Base-by-base conservation (phyloP, 2,888 invertebrate genomes). In the Scrobipalpa costella region DNA sequence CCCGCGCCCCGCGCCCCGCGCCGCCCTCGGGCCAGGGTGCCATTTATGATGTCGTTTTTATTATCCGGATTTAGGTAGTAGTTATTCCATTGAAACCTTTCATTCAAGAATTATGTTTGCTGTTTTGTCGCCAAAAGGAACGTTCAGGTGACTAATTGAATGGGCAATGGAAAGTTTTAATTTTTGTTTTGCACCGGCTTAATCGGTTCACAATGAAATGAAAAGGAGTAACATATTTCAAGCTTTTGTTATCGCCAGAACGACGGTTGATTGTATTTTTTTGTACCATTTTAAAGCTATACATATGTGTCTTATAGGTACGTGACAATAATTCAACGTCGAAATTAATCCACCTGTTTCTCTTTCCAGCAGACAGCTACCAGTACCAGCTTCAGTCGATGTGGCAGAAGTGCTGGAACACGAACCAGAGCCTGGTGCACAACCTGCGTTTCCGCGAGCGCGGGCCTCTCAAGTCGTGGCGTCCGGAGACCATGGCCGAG, bases 351-450 rank as follows among this genome's bases (percentile, higher is more conserved):
- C n/a, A 19, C 49, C 27, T 58, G 55, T 83, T 78, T 82, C 74
- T 85, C 73, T 76, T 86, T 90, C 84, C 95, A 95, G 94, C 95
- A 95, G 97, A 97, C 93, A 97, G 97, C 93, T 98, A 98, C 93
- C 97, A 98, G 89, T 97, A 97, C 89, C 97, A 98, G 88, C 92
- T 98, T 84, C 98, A 98, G 88, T 97, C 96, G 65, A 96, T 97
- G 95, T 98, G 98, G 98, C 97, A 98, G 89, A 98, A 97, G 86
- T 97, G 97, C 88, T 98, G 97, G 97, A 97, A 96, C 88, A 97
- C 97, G 72, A 97, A 97, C 87, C 97, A 97, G 88, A 96, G 96
- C 78, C 93, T 97, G 78, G 96, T 97, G 73, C 97, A 97, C 90
- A 97, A 97, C 84, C 91, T 98, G 80, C 94, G 97, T 74, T 97